Evolutionary conservation across 2,113 vertebrate species (phyloP), one percentile per base, ranked within the genome.

Genomic region (Cervus canadensis): DNA sequence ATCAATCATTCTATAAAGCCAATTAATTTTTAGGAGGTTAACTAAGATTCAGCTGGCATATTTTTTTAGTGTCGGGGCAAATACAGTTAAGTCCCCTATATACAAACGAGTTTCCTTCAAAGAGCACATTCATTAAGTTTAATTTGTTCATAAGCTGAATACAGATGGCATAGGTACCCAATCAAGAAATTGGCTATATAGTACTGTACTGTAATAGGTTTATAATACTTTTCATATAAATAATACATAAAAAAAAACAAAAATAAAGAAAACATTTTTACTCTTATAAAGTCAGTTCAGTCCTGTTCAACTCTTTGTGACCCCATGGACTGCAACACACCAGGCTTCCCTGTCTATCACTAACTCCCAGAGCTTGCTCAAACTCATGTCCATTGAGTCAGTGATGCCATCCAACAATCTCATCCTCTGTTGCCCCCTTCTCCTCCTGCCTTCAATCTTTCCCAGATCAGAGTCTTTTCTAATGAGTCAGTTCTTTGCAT

Each of bases 11-110:
- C 50, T 60, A 33, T 12, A 88, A 25, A 85, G 76, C 13, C 76
- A 94, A 93, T 78, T 96, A 87, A 90, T 79, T 59, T 95, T 93
- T 64, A 87, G 30, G 25, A 89, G 17, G 43, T 79, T 96, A 91
- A 36, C 50, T 57, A 19, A 57, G 60, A 87, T 88, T 91, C 62
- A 59, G 17, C 52, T 60, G 64, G 11, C 54, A 36, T 10, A 6
- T 92, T 12, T 36, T 26, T 94, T 82, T 4, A 59, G 50, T 79
- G 87, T 93, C 12, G 1, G 57, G 36, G 76, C 26, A 92, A 94
- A 92, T 43, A 79, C 0, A 56, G 23, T 43, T 43, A 26, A 76
- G 71, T 43, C 40, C 40, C 71, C 36, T 43, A 76, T 12, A 76
- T 14, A 76, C 36, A 43, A 76, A 76, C 6, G 25, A 43, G 36